Conservation (phyloP, 2,113 vertebrate species). For the Atractosteus spatula region DNA sequence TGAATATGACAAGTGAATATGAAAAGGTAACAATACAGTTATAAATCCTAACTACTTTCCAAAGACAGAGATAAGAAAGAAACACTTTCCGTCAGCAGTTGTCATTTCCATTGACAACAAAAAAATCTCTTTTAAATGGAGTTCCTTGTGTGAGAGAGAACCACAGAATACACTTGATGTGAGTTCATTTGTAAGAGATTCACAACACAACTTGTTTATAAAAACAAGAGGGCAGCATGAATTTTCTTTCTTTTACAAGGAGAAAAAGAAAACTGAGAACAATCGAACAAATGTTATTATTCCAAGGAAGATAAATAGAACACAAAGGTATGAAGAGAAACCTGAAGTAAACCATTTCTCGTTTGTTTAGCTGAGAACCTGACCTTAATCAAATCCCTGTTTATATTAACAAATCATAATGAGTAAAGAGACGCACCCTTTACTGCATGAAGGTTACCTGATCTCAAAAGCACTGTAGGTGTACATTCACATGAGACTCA, state of each 20-base stretch:
- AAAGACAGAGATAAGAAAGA: too few relatives aligned
- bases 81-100: too few relatives aligned
- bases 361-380: slow-evolving; percentile 22
- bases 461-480: slow-evolving; percentile 51
- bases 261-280: background rate
- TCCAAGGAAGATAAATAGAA: background rate
- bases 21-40: too few relatives aligned
- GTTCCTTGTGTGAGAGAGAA: too few relatives aligned
- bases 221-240: background rate
- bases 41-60: too few relatives aligned
- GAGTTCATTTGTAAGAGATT: too few relatives aligned
- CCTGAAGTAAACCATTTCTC: background rate
- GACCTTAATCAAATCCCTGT: slow-evolving; percentile 34
- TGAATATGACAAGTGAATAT: too few relatives aligned
- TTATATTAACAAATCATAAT: slow-evolving; percentile 27
- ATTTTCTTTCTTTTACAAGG: background rate
- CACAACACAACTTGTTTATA: too few relatives aligned
- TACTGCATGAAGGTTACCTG: slow-evolving; percentile 31
- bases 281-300: background rate
- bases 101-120: too few relatives aligned
- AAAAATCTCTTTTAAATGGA: too few relatives aligned
- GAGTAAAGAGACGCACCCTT: slow-evolving; percentile 37
- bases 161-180: too few relatives aligned
- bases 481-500: slow-evolving; percentile 61
- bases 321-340: background rate